These are phyloP conservation scores for Steinernema feltiae DNA, from an alignment of 1,140 invertebrate genomes.

Conservation along the genomic window DNA sequence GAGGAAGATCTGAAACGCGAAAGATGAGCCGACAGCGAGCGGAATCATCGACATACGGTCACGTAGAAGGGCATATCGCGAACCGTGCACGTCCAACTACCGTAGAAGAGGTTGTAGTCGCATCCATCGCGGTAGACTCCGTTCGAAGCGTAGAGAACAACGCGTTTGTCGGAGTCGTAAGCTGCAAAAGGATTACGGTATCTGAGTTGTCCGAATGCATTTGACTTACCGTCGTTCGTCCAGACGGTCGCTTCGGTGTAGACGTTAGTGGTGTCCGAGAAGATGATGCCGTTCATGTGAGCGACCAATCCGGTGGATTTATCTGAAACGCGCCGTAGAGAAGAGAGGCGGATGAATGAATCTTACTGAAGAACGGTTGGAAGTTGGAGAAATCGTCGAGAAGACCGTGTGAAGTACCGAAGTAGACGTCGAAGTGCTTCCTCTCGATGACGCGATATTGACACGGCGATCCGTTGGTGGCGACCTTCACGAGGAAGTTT, in stretches of 20 bases:
- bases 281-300: conserved; percentile 12
- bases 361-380: neutral
- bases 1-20: conserved; percentile 23
- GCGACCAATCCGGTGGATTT: conserved; percentile 12
- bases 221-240: conserved; percentile 20
- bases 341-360: neutral
- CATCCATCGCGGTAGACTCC: conserved; percentile 27
- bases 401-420: neutral
- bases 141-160: conserved; percentile 28
- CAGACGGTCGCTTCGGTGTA: conserved; percentile 26
- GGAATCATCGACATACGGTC: too few relatives aligned
- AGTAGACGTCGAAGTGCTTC: neutral
- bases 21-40: too few relatives aligned
- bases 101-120: conserved; percentile 30
- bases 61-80: conserved; percentile 24
- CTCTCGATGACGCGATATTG: neutral
- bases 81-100: conserved; percentile 16
- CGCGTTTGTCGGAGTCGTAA: conserved; percentile 22
- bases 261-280: conserved; percentile 18
- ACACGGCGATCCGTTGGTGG: neutral
- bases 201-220: neutral
- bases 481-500: neutral
- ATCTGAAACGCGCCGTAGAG: neutral
- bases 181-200: conserved; percentile 10
- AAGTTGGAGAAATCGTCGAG: neutral